Evolutionary conservation across 2,113 vertebrate species (phyloP), one percentile per base, ranked within the genome.

Genomic region (Proteles cristata): DNA sequence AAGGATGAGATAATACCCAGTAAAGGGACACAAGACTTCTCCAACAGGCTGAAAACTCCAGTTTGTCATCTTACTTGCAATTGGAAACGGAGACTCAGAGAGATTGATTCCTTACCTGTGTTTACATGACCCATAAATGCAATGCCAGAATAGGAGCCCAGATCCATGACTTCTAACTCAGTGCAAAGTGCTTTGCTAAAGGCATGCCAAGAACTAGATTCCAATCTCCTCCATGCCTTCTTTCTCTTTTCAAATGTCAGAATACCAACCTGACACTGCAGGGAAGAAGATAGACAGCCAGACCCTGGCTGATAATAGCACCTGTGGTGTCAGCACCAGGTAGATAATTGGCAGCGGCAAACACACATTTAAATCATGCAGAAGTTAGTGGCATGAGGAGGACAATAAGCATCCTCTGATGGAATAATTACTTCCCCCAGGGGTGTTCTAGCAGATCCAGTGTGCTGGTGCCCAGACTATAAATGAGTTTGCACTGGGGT

Each of bases 361-460:
- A 8, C 1, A 43, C 90, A 88, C 45, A 21, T 84, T 97, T 92
- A 98, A 97, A 96, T 98, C 86, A 90, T 71, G 74, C 48, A 96
- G 69, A 96, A 98, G 95, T 96, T 31, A 95, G 48, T 73, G 92
- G 25, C 53, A 79, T 11, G 11, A 93, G 63, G 82, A 97, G 73
- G 95, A 93, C 73, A 92, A 39, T 79, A 92, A 97, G 94, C 96
- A 43, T 23, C 55, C 88, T 92, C 61, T 79, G 90, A 96, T 81
- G 77, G 77, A 93, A 63, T 73, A 93, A 96, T 26, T 95, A 86
- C 81, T 98, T 97, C 94, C 94, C 61, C 0, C 0, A 0, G 16
- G 87, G n/a, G 58, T 93, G 93, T 68, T 71, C 77, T 58, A 92
- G 88, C n/a, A 94, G 92, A 53, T 96, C 82, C 10, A 0, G 0